Base-by-base conservation (phyloP, 2,113 vertebrate genomes). In the Heliornis fulica region DNA sequence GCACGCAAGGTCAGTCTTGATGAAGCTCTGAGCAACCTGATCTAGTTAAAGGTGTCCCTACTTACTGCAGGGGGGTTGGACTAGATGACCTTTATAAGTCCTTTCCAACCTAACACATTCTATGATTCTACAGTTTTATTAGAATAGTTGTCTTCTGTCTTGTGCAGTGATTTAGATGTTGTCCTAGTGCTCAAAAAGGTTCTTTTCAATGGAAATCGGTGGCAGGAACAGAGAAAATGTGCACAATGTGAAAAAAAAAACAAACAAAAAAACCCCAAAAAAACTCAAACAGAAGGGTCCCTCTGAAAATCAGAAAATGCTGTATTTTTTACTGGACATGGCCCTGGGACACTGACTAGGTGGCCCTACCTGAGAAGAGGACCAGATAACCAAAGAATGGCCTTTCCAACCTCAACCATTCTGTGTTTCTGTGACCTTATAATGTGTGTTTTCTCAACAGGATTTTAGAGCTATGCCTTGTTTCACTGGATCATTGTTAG, bases 161-260 rank as follows among this genome's bases (percentile, higher is more conserved):
- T 6, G 8, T 38, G 25, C 56, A 56, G 32, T 17, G 34, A 32
- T 53, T 63, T 63, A 76, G 50, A 66, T 0, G 0, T 53, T 1
- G 3, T 7, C 13, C 0, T 1, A 61, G 8, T 1, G 8, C n/a
- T 60, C 29, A 65, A 90, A 64, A 14, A 56, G 32, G 3, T 3
- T 53, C 40, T 53, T 41, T 56, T 61, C 54, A 43, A 23, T 32
- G 18, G 11, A 48, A 25, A 18, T 5, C 38, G 66, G 13, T 20
- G 28, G 23, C 38, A 68, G 34, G 29, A 10, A 25, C 36, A n/a
- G 53, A 68, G 28, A 20, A 10, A 26, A 13, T 1, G 8, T 11
- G 12, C 20, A 34, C 20, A 72, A 11, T 0, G 2, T 21, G 31
- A 56, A 83, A 83, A 34, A 36, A 46, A 9, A n/a, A n/a, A n/a